phyloP scores from a whole-genome alignment of 2,888 invertebrate genomes.

The Drosophila parthenogenetica region DNA sequence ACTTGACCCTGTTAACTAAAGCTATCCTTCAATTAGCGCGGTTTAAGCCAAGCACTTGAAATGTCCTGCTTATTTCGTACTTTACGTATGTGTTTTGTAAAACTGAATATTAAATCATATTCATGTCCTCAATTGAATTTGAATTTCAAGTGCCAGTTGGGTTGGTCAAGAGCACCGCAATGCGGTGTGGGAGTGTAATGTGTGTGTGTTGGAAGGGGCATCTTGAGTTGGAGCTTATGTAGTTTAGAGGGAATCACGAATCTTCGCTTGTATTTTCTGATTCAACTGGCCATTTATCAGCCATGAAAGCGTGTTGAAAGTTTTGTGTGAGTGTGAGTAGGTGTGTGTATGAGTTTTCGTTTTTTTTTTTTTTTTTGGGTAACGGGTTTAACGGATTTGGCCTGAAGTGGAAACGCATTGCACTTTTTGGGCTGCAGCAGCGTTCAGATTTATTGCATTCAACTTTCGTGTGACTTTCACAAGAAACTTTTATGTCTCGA shows the following conservation, averaged over 20 bases:
- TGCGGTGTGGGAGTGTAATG: slow-evolving; percentile 31
- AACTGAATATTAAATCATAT: neutral
- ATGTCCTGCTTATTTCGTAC: slow-evolving; percentile 21
- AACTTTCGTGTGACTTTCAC: slow-evolving; percentile 79
- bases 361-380: slow-evolving; percentile 28
- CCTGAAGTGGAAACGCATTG: slow-evolving; percentile 62
- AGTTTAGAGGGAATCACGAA: slow-evolving; percentile 44
- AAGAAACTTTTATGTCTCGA: slow-evolving; percentile 79
- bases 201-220: neutral
- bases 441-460: slow-evolving; percentile 76
- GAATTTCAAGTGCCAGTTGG: slow-evolving; percentile 31
- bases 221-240: slow-evolving; percentile 17
- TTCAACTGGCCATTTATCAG: slow-evolving; percentile 72
- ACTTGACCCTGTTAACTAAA: slow-evolving; percentile 54
- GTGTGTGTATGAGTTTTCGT: slow-evolving; percentile 7
- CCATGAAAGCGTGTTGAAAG: slow-evolving; percentile 73
- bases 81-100: slow-evolving; percentile 2
- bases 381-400: slow-evolving; percentile 72
- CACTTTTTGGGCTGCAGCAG: slow-evolving; percentile 57
- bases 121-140: slow-evolving; percentile 34
- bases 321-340: slow-evolving; percentile 28
- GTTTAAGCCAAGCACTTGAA: slow-evolving; percentile 41
- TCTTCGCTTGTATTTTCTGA: slow-evolving; percentile 62
- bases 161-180: slow-evolving; percentile 44
- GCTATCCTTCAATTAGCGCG: slow-evolving; percentile 55